These are phyloP conservation scores for Protobothrops flavoviridis DNA, from an alignment of 2,113 vertebrate species.

Conservation along the genomic window DNA sequence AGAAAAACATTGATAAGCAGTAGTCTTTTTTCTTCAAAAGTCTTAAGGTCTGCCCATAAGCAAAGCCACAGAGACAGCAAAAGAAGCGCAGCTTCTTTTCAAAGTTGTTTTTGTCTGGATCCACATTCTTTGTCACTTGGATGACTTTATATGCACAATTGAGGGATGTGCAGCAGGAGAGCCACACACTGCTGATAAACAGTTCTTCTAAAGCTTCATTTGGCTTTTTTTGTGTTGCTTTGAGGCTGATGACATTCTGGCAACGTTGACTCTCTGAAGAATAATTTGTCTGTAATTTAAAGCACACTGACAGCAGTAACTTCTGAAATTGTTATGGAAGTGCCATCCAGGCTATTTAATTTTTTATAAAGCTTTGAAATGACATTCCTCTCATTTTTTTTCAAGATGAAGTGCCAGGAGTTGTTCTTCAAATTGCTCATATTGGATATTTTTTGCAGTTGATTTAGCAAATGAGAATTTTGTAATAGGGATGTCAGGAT, in stretches of 20 bases:
- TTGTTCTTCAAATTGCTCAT: conserved; percentile 21
- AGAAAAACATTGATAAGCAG: not conserved
- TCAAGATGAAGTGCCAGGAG: conserved; percentile 21
- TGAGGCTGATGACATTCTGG: conserved; percentile 41
- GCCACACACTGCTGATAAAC: conserved; percentile 30
- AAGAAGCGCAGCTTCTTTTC: conserved; percentile 10
- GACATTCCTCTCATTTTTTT: conserved; percentile 41
- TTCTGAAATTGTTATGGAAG: conserved; percentile 46
- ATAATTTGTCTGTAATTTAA: conserved; percentile 19
- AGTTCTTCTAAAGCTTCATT: conserved; percentile 21
- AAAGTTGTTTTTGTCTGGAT: conserved; percentile 8
- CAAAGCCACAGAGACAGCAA: not conserved
- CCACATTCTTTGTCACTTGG: not conserved
- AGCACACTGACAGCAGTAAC: conserved; percentile 35
- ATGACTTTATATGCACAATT: conserved; percentile 10
- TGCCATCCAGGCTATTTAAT: conserved; percentile 38
- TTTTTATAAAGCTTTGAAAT: conserved; percentile 50
- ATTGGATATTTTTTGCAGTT: conserved; percentile 37
- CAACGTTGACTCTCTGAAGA: conserved; percentile 35
- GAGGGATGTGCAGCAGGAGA: not conserved
- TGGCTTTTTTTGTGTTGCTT: conserved; percentile 37
- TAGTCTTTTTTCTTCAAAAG: not conserved
- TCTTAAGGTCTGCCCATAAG: not conserved
- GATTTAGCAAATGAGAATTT: conserved; percentile 1
- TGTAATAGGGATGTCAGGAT: conserved; percentile 2